Evolutionary conservation across 2,113 vertebrate genomes (phyloP).

Genomic region (Nymphicus hollandicus): DNA sequence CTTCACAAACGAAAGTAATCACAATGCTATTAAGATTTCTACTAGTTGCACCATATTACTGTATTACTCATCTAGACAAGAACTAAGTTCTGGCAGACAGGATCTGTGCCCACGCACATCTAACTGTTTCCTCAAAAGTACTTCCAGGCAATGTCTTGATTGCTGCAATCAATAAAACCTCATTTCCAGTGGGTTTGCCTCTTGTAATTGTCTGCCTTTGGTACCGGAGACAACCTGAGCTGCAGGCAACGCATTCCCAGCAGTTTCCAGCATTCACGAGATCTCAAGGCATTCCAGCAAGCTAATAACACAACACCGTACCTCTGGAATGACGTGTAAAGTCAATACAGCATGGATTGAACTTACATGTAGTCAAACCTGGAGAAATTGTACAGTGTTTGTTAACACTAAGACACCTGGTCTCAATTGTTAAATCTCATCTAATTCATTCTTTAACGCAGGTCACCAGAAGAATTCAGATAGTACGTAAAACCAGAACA

Average conservation of each 20-base stretch:
- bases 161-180: neutral
- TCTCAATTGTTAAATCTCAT: neutral
- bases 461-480: neutral
- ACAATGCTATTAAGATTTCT: neutral
- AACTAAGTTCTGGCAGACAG: neutral
- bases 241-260: neutral
- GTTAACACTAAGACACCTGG: neutral
- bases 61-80: neutral
- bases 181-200: neutral
- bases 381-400: neutral
- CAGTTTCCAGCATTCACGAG: neutral
- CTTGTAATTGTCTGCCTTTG: neutral
- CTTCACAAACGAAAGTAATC: neutral
- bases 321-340: neutral
- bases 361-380: neutral
- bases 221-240: neutral
- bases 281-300: neutral
- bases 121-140: neutral
- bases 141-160: neutral
- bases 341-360: fast-evolving
- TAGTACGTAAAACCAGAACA: neutral
- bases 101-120: neutral
- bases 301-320: neutral
- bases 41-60: neutral
- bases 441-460: neutral